These are phyloP conservation scores for Calameuta pallipes DNA, from an alignment of 2,888 invertebrate genomes.

Conservation along the genomic window DNA sequence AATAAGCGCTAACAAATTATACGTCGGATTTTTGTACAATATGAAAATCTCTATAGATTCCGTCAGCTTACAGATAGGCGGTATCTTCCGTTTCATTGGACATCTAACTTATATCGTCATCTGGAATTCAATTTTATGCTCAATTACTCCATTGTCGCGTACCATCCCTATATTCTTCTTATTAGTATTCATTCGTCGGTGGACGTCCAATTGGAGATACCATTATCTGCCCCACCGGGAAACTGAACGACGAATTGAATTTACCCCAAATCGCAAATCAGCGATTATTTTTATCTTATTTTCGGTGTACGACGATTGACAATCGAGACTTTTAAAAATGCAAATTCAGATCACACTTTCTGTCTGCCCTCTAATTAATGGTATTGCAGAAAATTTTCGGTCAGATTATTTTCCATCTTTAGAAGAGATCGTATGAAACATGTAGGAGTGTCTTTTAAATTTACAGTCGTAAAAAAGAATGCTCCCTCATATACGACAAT, in stretches of 20 bases:
- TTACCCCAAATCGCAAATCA: background rate
- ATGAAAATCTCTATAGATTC: constrained; percentile 1
- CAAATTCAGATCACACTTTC: background rate
- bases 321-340: background rate
- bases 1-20: background rate
- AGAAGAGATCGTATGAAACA: too few species aligned
- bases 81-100: constrained; percentile 18
- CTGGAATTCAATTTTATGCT: constrained; percentile 41
- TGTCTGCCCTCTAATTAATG: background rate
- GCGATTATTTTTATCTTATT: background rate
- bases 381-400: background rate
- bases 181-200: constrained; percentile 8
- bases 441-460: too few species aligned
- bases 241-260: background rate
- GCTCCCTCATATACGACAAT: too few species aligned
- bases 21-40: background rate
- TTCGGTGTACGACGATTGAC: background rate
- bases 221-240: constrained; percentile 1
- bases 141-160: constrained; percentile 28
- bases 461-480: too few species aligned
- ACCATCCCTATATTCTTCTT: background rate
- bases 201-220: background rate
- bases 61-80: background rate
- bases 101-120: constrained; percentile 36
- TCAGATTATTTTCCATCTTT: too few species aligned